Evolutionary conservation across 2,888 invertebrate species (phyloP).

Genomic region (Mongoloraphidia duomilia): DNA sequence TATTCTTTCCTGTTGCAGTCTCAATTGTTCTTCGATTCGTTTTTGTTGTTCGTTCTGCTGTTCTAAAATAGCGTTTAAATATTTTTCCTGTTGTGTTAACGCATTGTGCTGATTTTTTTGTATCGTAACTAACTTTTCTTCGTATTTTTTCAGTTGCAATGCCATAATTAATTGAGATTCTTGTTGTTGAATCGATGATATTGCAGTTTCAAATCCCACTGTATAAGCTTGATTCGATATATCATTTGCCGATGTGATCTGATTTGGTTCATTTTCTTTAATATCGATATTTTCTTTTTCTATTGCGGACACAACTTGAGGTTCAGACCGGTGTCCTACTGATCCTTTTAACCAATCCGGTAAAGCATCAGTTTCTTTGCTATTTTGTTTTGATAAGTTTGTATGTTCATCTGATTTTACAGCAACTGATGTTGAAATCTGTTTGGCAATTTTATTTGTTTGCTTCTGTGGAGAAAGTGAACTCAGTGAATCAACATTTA

Average conservation of each 20-base stretch:
- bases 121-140: constrained; percentile 41
- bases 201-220: neutral
- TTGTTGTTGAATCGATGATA: constrained; percentile 39
- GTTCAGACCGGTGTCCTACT: neutral
- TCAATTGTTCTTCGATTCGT: constrained; percentile 41
- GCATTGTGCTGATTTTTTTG: constrained; percentile 40
- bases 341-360: constrained; percentile 1
- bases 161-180: constrained; percentile 46
- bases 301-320: neutral
- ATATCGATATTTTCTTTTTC: neutral
- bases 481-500: too few species aligned
- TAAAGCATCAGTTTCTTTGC: neutral
- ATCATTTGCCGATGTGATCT: neutral
- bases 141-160: constrained; percentile 45
- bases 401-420: too few species aligned
- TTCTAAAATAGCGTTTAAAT: constrained; percentile 36
- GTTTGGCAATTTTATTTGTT: too few species aligned
- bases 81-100: constrained; percentile 35
- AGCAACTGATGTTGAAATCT: too few species aligned
- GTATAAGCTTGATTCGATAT: neutral
- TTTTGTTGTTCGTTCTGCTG: constrained; percentile 39
- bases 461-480: too few species aligned
- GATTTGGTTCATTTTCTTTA: neutral
- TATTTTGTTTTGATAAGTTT: neutral
- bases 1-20: constrained; percentile 44